Evolutionary conservation across 64 coral and sea anemone species (phyloP), one percentile per base, ranked within the genome.

Genomic region (Pocillopora damicornis): DNA sequence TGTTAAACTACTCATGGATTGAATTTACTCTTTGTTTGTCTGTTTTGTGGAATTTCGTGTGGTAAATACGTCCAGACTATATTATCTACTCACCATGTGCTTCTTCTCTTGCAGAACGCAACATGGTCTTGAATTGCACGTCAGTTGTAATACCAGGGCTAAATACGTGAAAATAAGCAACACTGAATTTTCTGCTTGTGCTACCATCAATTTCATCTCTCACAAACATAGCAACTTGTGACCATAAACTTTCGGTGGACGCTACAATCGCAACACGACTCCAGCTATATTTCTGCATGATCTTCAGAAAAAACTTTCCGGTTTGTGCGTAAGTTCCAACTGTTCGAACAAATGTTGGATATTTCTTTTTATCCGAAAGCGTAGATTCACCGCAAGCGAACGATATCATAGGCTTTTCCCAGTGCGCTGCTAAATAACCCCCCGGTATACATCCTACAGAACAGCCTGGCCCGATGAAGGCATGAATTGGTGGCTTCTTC

Each of bases 341-440:
- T 6, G 94, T 95, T 56, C 94, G 78, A 11, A 72, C 88, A 81
- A 92, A 92, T 11, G 94, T 95, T 15, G 94, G 94, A 37, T 92
- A 95, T 71, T 74, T 22, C 16, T 35, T 1, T 76, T 95, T 95
- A 76, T 95, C 62, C 0, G 90, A 92, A 20, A 95, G 35, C 11
- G 65, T 79, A 7, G 74, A 82, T 30, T 89, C 87, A 1, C 51
- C 74, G 75, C 94, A 95, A 10, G 81, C 94, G n/a, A 86, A 95
- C 0, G 94, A 95, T 78, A 92, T 89, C 90, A 95, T 95, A 2
- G 94, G 94, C 9, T 81, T 86, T 74, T 95, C 88, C 94, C 94
- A 95, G 57, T 92, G 80, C 1, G 90, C 87, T 8, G 87, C 90
- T 16, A 95, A 76, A 72, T 71, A 76, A 11, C 79, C 94, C 5